These are phyloP conservation scores for Thumatha senex DNA, from an alignment of 2,888 invertebrate species.

Conservation along the genomic window DNA sequence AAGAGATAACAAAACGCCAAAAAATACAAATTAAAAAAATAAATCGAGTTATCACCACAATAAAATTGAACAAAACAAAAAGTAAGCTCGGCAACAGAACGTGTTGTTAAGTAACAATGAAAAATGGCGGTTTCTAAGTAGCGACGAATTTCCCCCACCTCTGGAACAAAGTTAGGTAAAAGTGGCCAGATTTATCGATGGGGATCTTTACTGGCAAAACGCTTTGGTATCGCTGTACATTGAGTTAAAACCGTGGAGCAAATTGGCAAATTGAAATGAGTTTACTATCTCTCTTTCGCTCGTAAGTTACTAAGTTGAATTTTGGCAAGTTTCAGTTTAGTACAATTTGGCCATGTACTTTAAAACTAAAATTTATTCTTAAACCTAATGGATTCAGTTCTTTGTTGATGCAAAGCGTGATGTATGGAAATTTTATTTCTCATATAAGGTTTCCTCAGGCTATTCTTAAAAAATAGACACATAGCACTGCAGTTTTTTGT, in stretches of 20 bases:
- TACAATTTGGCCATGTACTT: background rate
- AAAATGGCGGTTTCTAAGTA: constrained; percentile 41
- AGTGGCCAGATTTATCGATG: constrained; percentile 47
- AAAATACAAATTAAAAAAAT: constrained; percentile 34
- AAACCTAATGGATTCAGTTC: too few species aligned
- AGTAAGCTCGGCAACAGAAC: constrained; percentile 34
- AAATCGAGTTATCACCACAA: constrained; percentile 35
- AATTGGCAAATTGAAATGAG: constrained; percentile 39
- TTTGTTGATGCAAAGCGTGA: too few species aligned
- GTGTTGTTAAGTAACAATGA: constrained; percentile 48
- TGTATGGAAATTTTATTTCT: too few species aligned
- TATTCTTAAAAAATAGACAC: too few species aligned
- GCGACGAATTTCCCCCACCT: constrained; percentile 45
- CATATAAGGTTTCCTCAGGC: too few species aligned
- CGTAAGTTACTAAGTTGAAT: constrained; percentile 20
- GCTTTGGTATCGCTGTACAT: constrained; percentile 28
- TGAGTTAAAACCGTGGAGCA: constrained; percentile 33
- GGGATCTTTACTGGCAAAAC: constrained; percentile 33
- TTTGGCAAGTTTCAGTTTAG: constrained; percentile 7
- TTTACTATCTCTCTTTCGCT: constrained; percentile 36
- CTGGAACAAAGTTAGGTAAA: constrained; percentile 44
- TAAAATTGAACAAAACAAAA: constrained; percentile 42
- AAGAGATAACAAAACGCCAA: constrained; percentile 33
- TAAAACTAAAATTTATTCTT: too few species aligned
- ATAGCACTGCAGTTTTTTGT: too few species aligned